phyloP scores from a whole-genome alignment of 2,797 vertebrate species.

The Huso huso region DNA sequence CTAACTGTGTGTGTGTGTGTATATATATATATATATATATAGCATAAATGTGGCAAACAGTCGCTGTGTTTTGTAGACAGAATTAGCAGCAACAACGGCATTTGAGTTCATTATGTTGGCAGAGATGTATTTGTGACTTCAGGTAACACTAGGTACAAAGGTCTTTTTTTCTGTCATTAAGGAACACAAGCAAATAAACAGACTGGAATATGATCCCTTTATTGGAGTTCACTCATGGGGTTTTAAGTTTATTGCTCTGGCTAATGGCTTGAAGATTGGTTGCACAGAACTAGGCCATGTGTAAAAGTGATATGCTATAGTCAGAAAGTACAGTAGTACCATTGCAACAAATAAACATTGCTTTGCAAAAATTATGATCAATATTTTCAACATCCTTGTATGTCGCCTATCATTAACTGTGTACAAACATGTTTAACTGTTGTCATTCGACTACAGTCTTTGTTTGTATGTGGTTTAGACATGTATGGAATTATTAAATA shows the following conservation, averaged over 20 bases:
- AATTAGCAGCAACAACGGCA: background rate
- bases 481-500: too few relatives aligned
- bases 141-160: constrained; percentile 55
- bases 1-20: too few relatives aligned
- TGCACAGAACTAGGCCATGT: background rate
- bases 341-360: too few relatives aligned
- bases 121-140: constrained; percentile 9
- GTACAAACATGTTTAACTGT: too few relatives aligned
- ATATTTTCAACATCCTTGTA: too few relatives aligned
- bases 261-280: constrained; percentile 27
- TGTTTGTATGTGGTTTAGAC: too few relatives aligned
- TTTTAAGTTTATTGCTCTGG: constrained; percentile 43
- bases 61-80: too few relatives aligned
- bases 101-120: background rate
- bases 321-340: background rate
- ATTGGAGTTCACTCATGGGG: constrained; percentile 55
- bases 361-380: too few relatives aligned
- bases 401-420: too few relatives aligned
- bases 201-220: constrained; percentile 53
- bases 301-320: background rate
- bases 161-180: constrained; percentile 47
- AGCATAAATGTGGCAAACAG: background rate
- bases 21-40: constrained; percentile 2
- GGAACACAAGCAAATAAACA: constrained; percentile 58
- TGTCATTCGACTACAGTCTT: too few relatives aligned